Base-by-base conservation (phyloP, 2,797 vertebrate genomes). In the Mormyrus hasselquistii region DNA sequence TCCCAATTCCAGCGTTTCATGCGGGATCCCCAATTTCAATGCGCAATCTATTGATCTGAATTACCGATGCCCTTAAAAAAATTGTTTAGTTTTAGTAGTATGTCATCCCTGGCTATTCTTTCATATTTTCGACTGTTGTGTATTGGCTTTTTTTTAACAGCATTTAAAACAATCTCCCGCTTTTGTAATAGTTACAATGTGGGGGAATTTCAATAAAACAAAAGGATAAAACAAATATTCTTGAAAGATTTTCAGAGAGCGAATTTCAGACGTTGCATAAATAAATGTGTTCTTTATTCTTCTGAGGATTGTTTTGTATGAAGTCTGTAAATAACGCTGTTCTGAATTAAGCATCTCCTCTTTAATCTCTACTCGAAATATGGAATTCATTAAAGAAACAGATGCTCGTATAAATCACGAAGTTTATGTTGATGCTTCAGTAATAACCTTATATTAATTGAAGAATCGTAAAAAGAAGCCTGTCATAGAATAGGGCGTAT, bases 391-490 rank as follows among this genome's bases (percentile, higher is more conserved):
- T 91, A 89, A 89, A 89, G 49, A 89, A 88, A 89, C 90, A 91
- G 90, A 91, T 90, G 90, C 88, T 88, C 69, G 29, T 87, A 89
- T 89, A 91, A 92, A 90, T 90, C 49, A 89, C 57, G 14, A 89
- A 50, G 57, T 89, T 79, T 85, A 85, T 76, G 83, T 86, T 86
- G 88, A 79, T 87, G 69, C 88, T 86, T 87, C 53, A 76, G 88
- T 84, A 90, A 89, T 87, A 89, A 79, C 90, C 38, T 90, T 85
- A 90, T 47, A 87, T 90, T 41, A 90, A 90, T 88, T 79, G 59
- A 89, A 87, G 87, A 87, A 76, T 87, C 87, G 65, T 87, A 89
- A 89, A 86, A 89, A 57, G 59, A 87, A 88, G 79, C 41, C 85
- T 38, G 82, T 83, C 76, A 86, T 89, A 87, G 88, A 90, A 73